Evolutionary conservation across 2,113 vertebrate species (phyloP), one percentile per base, ranked within the genome.

Genomic region (Lipotes vexillifer): DNA sequence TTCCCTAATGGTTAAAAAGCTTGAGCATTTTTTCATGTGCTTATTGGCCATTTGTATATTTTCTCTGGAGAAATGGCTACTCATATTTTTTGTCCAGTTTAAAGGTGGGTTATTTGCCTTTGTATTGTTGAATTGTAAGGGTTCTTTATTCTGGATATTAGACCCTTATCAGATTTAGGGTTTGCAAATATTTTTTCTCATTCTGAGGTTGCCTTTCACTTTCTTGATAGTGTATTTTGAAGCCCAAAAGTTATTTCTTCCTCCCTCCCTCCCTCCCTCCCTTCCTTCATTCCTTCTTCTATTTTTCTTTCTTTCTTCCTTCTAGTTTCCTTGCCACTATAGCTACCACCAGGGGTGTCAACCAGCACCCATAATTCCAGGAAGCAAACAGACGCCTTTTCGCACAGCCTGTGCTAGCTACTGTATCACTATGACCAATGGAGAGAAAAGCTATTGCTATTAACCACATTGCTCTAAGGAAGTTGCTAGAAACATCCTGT

Each of bases 381-480:
- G 99, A 87, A 99, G 99, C 98, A 99, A 99, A 98, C 99, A 99
- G 96, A 99, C 99, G 97, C 99, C 99, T 99, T 99, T 99, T 99
- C 88, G 99, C 99, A 99, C 99, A 99, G 99, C 99, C 99, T 44
- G 99, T 99, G 98, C 99, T 99, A 92, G 99, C 99, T 98, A 99
- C 99, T 99, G 99, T 99, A 97, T 99, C 99, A 89, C 99, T 99
- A 94, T 99, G 99, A 96, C 99, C 99, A 98, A 99, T 99, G 93
- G 99, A 99, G 94, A 99, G 99, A 99, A 99, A 99, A 89, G 99
- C 99, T 99, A 99, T 99, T 97, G 99, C 99, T 98, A 99, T 99
- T 98, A 99, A 99, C 99, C 99, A 99, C 99, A 99, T 99, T 97
- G 99, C 99, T 99, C 99, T 99, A 94, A 99, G 99, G 94, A 99